Percentiles rank a stretch among this genome's conserved stretches.
phyloP scores from a whole-genome alignment of 1,140 invertebrate species.

The Ips nitidus region DNA sequence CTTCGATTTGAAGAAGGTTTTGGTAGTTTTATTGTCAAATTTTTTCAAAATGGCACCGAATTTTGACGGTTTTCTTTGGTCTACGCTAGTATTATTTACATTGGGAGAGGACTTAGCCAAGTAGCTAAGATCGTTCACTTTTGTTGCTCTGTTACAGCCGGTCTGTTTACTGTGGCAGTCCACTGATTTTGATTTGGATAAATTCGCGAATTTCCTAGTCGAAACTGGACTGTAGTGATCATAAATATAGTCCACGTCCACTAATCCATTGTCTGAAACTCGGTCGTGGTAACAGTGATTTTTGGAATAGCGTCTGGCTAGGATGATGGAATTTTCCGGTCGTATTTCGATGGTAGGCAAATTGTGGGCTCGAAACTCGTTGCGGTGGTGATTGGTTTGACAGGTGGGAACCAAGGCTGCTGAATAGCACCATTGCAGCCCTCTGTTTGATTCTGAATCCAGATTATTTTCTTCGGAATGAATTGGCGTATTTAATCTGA shows the following conservation, averaged over 20 bases:
- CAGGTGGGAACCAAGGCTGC: constrained; percentile 28
- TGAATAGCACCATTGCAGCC: constrained; percentile 39
- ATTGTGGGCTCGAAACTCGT: constrained; percentile 3
- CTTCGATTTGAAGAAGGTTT: constrained; percentile 16
- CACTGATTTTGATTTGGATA: constrained; percentile 28
- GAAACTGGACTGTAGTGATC: constrained; percentile 45
- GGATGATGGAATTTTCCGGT: constrained; percentile 37
- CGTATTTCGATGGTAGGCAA: constrained; percentile 14
- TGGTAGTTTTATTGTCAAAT: constrained; percentile 32
- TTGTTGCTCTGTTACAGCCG: not conserved
- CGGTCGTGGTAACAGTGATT: constrained; percentile 19
- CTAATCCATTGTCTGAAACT: constrained; percentile 15
- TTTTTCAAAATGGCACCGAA: constrained; percentile 23
- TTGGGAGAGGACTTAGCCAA: constrained; percentile 24
- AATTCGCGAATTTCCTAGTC: constrained; percentile 5
- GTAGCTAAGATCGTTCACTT: not conserved
- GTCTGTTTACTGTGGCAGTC: constrained; percentile 3
- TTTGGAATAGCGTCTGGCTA: constrained; percentile 34
- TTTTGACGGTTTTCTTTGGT: constrained; percentile 11
- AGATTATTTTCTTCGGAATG: constrained; percentile 29
- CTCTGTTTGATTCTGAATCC: constrained; percentile 14
- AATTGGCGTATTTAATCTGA: constrained; percentile 6
- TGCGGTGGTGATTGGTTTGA: not conserved
- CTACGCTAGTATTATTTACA: constrained; percentile 9
- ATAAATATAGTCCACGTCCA: constrained; percentile 38